These are phyloP conservation scores for Galbula dea DNA, from an alignment of 2,113 vertebrate genomes.

Conservation along the genomic window DNA sequence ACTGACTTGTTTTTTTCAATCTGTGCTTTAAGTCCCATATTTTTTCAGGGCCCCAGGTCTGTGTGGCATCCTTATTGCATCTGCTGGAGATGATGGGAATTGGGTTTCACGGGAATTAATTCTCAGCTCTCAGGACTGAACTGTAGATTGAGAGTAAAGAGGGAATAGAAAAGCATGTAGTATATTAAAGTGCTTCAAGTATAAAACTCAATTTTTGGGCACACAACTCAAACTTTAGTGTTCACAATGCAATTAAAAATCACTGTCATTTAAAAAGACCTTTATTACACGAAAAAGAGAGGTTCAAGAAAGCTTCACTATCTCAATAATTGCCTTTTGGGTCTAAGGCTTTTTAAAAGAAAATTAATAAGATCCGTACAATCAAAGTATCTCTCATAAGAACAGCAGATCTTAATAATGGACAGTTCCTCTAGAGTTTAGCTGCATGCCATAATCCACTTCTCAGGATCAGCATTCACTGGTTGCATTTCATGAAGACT, in stretches of 20 bases:
- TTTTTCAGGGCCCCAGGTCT: not conserved
- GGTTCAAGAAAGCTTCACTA: not conserved
- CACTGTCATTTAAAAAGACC: conserved; percentile 31
- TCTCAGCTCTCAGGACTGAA: not conserved
- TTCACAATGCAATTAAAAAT: conserved; percentile 64
- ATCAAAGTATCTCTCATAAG: conserved; percentile 11
- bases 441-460: not conserved
- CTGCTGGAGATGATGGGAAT: not conserved
- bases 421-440: not conserved
- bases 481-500: not conserved
- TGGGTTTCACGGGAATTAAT: not conserved
- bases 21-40: not conserved
- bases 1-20: not conserved
- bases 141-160: not conserved
- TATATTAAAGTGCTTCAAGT: not conserved
- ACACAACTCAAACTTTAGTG: not conserved
- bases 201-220: not conserved
- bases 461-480: not conserved
- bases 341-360: not conserved
- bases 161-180: not conserved
- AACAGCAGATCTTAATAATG: not conserved
- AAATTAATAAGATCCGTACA: not conserved
- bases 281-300: not conserved
- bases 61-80: not conserved
- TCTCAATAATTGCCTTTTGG: conserved; percentile 22